Evolutionary conservation across 2,888 invertebrate genomes (phyloP), one percentile per base, ranked within the genome.

Genomic region (Drosophila koepferae): DNA sequence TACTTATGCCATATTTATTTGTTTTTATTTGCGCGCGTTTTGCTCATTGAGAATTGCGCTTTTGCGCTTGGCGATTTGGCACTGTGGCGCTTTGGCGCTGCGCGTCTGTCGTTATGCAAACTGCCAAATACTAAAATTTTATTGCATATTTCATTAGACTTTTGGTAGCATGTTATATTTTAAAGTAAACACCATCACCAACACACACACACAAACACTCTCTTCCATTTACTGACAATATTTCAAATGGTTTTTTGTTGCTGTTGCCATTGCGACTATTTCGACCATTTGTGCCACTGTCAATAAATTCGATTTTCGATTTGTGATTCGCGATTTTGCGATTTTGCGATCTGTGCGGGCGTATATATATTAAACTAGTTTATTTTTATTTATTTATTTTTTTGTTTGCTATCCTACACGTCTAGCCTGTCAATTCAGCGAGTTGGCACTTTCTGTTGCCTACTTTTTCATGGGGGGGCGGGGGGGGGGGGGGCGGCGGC

Each of bases 121-220:
- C 80, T 85, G 78, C 65, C 72, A 88, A 86, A 85, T 56, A 88
- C 77, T 90, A 71, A 80, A 80, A 86, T 89, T 86, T 90, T 88
- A 90, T 89, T 90, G 86, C 89, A 89, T 89, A 86, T 86, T 90
- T 90, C 90, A 88, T 90, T 90, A 86, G 81, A 88, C 72, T 90
- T 84, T 82, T 79, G 80, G 48, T 71, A 76, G 78, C 67, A 63
- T 80, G 80, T 81, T 76, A 79, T 86, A 68, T 79, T 79, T 86
- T 73, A 73, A 86, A 71, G 83, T 76, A 81, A 74, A 77, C 55
- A 71, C 31, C 34, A 28, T 2, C 38, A 14, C 14, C 14, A 23
- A 34, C 36, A 20, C 49, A 41, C 20, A 18, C 16, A 51, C 44
- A 41, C 36, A n/a, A n/a, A 43, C 20, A 38, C 55, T 36, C 49